Base-by-base conservation (phyloP, 2,797 vertebrate genomes). In the Mastacembelus armatus region DNA sequence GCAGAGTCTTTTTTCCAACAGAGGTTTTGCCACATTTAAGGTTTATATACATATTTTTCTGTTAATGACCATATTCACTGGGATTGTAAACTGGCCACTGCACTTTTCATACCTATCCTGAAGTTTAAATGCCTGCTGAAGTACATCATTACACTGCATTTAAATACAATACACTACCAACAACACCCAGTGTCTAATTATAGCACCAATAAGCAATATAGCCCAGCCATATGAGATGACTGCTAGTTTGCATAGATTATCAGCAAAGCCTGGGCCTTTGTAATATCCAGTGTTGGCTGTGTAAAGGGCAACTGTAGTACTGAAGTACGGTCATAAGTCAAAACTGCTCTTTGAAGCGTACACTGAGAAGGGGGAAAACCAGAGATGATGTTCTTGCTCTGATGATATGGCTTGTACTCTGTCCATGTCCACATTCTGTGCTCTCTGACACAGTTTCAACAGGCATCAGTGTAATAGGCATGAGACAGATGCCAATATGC, bases 231-330 rank as follows among this genome's bases (percentile, higher is more conserved):
- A 57, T 67, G 70, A 88, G 66, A 66, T 36, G 64, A 48, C 47
- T 60, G 47, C 43, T 51, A 63, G 32, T 75, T 78, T 81, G 66
- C 78, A 55, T 70, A 77, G 80, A 66, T 86, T 61, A 77, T 63
- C 39, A 60, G 38, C 40, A 58, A 77, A 70, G 77, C 57, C 60
- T 45, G 9, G 21, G 70, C 81, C 72, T 86, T 83, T 85, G 71
- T 81, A 33, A 69, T 78, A 38, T 57, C 29, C 16, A 24, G 24
- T 26, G 45, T 21, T 72, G 21, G 15, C 42, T 76, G 33, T 45
- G 30, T 66, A 49, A 71, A 77, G 62, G 64, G 10, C 38, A 73
- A 71, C 44, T 45, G 54, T n/a, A 11, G 22, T 19, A 39, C 15
- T 58, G 59, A 52, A 77, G 63, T 32, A 39, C 36, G 26, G 30